Conservation (phyloP, 2,113 vertebrate genomes). For the Pelodiscus sinensis region DNA sequence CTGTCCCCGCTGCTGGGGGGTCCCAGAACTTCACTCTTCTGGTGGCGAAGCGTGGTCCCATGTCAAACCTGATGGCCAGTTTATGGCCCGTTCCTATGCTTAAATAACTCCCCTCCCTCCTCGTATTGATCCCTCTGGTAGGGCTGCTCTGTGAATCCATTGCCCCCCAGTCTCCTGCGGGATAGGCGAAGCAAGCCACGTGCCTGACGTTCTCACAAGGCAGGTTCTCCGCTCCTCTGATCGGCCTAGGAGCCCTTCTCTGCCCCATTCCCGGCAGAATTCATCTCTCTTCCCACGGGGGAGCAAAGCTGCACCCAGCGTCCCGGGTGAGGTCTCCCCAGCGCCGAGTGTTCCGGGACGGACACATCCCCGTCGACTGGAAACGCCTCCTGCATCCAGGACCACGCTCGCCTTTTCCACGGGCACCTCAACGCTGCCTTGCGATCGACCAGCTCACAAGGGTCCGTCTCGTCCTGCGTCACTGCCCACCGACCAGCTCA, state of each 20-base stretch:
- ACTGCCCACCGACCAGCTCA: not conserved
- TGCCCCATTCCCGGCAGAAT: not conserved
- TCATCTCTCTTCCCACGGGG: not conserved
- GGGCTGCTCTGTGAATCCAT: not conserved
- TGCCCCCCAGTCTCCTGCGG: not conserved
- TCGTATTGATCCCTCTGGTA: not conserved
- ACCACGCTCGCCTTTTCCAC: not conserved
- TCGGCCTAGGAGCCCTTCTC: not conserved
- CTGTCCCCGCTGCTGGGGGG: not conserved
- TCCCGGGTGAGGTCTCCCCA: not conserved
- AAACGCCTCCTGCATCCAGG: not conserved
- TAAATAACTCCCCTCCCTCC: not conserved
- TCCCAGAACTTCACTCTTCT: not conserved
- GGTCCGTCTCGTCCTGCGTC: not conserved
- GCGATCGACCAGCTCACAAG: not conserved
- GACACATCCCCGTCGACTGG: not conserved
- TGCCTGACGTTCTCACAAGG: not conserved
- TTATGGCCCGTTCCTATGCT: not conserved
- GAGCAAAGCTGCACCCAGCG: not conserved
- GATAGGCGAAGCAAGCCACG: not conserved
- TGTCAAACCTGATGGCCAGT: not conserved
- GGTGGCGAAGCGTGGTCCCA: not conserved
- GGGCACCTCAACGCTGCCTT: not conserved
- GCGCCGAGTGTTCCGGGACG: not conserved
- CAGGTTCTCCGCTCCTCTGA: not conserved